A percentile compares a stretch with the other conserved stretches of the same genome.
Evolutionary conservation across 1,140 invertebrate species (phyloP).

Genomic region (Mylabris phalerata): DNA sequence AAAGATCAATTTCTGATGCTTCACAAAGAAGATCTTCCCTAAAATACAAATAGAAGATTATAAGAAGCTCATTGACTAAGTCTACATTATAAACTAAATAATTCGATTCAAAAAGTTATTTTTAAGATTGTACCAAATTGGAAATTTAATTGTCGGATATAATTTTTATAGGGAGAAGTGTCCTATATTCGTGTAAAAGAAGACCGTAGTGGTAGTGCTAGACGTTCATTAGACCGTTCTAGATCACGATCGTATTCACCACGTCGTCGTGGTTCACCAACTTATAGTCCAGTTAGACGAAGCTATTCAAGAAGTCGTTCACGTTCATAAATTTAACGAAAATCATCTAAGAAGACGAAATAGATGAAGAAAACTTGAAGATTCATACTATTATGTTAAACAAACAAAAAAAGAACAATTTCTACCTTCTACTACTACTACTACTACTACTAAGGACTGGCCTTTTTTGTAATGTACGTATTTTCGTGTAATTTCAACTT

Average conservation of each 20-base stretch:
- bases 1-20: too few species aligned
- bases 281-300: conserved; percentile 77
- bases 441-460: neutral
- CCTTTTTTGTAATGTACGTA: conserved; percentile 14
- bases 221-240: conserved; percentile 59
- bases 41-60: too few species aligned
- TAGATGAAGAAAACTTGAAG: neutral
- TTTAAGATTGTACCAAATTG: neutral
- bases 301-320: conserved; percentile 75
- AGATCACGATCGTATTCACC: conserved; percentile 80
- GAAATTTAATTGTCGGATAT: neutral
- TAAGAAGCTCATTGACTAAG: too few species aligned
- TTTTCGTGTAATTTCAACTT: neutral
- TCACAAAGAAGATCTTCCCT: too few species aligned
- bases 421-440: neutral
- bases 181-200: conserved; percentile 93
- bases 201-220: conserved; percentile 71
- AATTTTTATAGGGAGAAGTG: conserved; percentile 75
- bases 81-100: too few species aligned
- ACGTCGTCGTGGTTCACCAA: conserved; percentile 71
- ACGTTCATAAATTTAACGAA: conserved; percentile 44
- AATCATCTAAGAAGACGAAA: neutral
- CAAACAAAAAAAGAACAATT: neutral
- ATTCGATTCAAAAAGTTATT: too few species aligned
- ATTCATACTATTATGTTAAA: neutral